Evolutionary conservation across 2,888 invertebrate genomes (phyloP).

Genomic region (Heliconius erato): DNA sequence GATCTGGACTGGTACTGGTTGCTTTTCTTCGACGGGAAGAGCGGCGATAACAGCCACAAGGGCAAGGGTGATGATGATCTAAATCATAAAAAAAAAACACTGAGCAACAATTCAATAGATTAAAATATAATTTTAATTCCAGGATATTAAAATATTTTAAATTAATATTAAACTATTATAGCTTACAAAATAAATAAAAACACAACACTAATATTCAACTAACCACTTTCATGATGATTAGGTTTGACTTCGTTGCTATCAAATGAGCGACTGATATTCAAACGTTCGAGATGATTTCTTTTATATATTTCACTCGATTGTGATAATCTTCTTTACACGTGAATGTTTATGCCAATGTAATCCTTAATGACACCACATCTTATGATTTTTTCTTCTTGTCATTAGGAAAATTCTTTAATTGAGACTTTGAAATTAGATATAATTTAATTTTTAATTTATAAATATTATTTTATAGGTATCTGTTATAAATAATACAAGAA

Average conservation of each 20-base stretch:
- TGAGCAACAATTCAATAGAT: not conserved
- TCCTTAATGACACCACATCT: not conserved
- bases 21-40: slow-evolving; percentile 57
- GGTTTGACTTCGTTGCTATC: slow-evolving; percentile 65
- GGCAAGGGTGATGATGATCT: slow-evolving; percentile 69
- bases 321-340: slow-evolving; percentile 64
- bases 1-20: slow-evolving; percentile 53
- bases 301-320: slow-evolving; percentile 73
- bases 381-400: no score
- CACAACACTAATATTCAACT: slow-evolving; percentile 21
- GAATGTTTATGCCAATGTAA: not conserved
- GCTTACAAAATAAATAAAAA: not conserved
- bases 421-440: no score
- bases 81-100: slow-evolving; percentile 26
- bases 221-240: slow-evolving; percentile 44
- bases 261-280: slow-evolving; percentile 75
- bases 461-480: no score
- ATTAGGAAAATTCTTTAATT: no score
- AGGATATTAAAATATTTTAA: not conserved
- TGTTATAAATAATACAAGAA: no score
- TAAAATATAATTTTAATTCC: not conserved
- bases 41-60: slow-evolving; percentile 69
- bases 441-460: no score
- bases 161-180: not conserved
- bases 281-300: slow-evolving; percentile 68